A percentile compares a stretch with the other conserved stretches of the same genome.
phyloP scores from a whole-genome alignment of 2,797 vertebrate genomes.

The Geotrypetes seraphini region DNA sequence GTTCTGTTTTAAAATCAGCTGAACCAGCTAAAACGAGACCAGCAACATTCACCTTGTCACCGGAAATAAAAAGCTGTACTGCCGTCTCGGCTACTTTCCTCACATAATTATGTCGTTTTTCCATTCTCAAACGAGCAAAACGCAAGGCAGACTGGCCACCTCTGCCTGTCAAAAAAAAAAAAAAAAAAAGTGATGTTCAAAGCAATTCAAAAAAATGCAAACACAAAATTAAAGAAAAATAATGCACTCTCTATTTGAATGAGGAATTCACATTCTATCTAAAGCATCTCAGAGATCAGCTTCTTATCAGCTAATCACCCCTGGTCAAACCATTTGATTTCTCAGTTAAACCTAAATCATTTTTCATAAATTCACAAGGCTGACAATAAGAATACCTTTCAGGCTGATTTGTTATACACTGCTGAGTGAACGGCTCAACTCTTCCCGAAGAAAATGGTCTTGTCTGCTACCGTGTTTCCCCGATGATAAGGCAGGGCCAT shows the following conservation, averaged over 20 bases:
- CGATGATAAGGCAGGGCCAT: no score
- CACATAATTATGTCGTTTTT: conserved; percentile 97
- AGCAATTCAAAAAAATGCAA: not conserved
- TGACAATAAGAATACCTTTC: no score
- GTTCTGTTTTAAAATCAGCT: conserved; percentile 96
- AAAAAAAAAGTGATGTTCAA: not conserved
- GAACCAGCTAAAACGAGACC: conserved; percentile 95
- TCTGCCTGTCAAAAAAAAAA: conserved; percentile 63
- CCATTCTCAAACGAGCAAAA: conserved; percentile 96
- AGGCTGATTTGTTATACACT: no score
- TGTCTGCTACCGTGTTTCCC: no score
- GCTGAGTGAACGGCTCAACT: no score
- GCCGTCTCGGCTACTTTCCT: conserved; percentile 97
- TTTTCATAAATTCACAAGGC: no score
- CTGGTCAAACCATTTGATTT: no score
- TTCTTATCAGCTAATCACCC: no score
- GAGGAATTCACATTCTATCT: no score
- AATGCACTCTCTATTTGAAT: not conserved
- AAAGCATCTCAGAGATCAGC: no score
- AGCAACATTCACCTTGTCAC: conserved; percentile 96
- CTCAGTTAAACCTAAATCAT: no score
- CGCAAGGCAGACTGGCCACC: conserved; percentile 96
- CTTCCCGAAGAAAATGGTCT: no score
- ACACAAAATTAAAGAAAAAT: not conserved
- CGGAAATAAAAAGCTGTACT: conserved; percentile 94